Conservation (phyloP, 1,140 invertebrate genomes). For the Drosophila funebris region DNA sequence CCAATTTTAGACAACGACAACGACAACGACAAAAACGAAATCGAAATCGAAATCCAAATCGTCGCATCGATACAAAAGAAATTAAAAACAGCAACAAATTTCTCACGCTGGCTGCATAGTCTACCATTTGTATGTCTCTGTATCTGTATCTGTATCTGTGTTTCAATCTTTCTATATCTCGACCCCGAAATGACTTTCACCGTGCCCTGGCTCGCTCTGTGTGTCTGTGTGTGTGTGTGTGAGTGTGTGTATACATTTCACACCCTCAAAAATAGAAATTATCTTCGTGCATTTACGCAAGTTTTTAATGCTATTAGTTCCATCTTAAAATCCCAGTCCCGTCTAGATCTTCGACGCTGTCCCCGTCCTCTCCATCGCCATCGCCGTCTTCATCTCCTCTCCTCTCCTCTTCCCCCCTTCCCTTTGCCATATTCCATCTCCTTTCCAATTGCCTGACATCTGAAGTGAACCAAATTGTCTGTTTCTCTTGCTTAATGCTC, state of each 20-base stretch:
- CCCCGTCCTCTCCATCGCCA: background rate
- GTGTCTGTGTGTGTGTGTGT: slow-evolving; percentile 15
- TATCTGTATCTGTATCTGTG: slow-evolving; percentile 10
- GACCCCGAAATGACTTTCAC: slow-evolving; percentile 77
- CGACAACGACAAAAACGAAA: slow-evolving; percentile 38
- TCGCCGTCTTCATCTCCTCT: slow-evolving; percentile 13
- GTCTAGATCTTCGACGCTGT: slow-evolving; percentile 20
- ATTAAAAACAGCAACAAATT: slow-evolving; percentile 77
- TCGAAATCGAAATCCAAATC: slow-evolving; percentile 47
- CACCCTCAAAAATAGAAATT: slow-evolving; percentile 82
- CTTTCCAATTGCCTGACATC: slow-evolving; percentile 21
- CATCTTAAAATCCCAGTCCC: slow-evolving; percentile 65
- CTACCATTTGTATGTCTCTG: background rate
- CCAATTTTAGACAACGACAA: slow-evolving; percentile 54
- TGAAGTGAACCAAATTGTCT: slow-evolving; percentile 68
- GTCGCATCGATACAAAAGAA: slow-evolving; percentile 69
- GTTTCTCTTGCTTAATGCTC: slow-evolving; percentile 38
- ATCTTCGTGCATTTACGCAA: slow-evolving; percentile 81
- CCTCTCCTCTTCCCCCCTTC: background rate
- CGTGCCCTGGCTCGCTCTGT: slow-evolving; percentile 18
- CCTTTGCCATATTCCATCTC: slow-evolving; percentile 2
- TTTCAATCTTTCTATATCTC: slow-evolving; percentile 49
- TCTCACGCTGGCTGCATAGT: slow-evolving; percentile 67
- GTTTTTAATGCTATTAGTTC: slow-evolving; percentile 83
- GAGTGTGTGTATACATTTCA: slow-evolving; percentile 71